Evolutionary conservation across 2,113 vertebrate genomes (phyloP).

Genomic region (Antechinus stuartii): DNA sequence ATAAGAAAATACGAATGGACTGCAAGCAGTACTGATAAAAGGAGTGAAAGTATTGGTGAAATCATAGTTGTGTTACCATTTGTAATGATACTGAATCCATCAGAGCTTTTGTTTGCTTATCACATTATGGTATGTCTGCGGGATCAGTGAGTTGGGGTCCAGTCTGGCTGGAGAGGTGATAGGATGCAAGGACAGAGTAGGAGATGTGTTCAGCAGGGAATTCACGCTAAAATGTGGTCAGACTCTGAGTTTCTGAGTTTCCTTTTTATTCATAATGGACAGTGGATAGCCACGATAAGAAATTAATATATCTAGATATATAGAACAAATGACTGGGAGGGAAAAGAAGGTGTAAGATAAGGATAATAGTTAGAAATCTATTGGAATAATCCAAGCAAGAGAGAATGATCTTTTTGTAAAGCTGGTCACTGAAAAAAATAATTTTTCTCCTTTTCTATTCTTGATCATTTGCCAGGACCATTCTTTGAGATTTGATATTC

Average conservation of each 20-base stretch:
- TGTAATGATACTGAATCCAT: neutral
- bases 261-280: neutral
- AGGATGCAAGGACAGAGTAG: neutral
- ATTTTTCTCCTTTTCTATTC: neutral
- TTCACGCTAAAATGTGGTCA: neutral
- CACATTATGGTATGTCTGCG: neutral
- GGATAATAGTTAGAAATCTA: neutral
- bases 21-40: neutral
- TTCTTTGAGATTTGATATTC: neutral
- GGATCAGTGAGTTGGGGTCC: neutral
- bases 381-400: neutral
- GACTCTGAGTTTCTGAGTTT: neutral
- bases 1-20: neutral
- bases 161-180: neutral
- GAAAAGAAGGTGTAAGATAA: neutral
- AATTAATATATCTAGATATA: neutral
- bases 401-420: slow-evolving; percentile 16
- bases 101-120: neutral
- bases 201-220: neutral
- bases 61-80: neutral
- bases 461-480: neutral
- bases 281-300: neutral
- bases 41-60: neutral
- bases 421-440: neutral
- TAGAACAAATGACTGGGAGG: neutral